A percentile compares a stretch with the other conserved stretches of the same genome.
Evolutionary conservation across 2,113 vertebrate species (phyloP).

Genomic region (Coryphaenoides rupestris): DNA sequence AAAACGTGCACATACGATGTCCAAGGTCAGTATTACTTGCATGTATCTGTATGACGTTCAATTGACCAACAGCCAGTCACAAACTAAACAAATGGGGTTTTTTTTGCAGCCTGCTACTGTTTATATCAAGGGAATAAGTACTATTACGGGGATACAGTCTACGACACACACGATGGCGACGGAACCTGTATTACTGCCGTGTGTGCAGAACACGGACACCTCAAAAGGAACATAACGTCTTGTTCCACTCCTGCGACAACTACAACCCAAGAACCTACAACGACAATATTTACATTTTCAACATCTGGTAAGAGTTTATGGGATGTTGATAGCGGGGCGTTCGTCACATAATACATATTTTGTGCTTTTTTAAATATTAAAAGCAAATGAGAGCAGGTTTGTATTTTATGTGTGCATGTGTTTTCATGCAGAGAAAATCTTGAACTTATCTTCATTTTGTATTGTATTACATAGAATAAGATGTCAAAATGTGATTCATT

Average conservation of each 20-base stretch:
- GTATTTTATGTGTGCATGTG: not conserved
- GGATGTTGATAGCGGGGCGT: no score
- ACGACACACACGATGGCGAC: constrained; percentile 76
- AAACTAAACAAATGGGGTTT: not conserved
- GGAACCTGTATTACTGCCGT: constrained; percentile 74
- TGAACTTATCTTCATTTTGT: not conserved
- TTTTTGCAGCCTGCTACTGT: constrained; percentile 76
- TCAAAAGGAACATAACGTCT: constrained; percentile 26
- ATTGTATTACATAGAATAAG: not conserved
- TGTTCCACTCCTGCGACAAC: constrained; percentile 27
- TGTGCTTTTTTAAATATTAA: no score
- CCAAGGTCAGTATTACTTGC: constrained; percentile 30
- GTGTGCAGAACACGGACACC: constrained; percentile 72
- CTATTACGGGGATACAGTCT: constrained; percentile 61
- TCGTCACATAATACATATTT: no score
- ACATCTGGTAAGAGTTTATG: constrained; percentile 38
- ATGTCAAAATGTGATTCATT: not conserved
- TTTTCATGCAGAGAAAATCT: no score
- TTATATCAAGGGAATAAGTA: constrained; percentile 62
- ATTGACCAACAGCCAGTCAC: not conserved
- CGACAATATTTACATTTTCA: constrained; percentile 23
- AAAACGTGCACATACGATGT: constrained; percentile 22
- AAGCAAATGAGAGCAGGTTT: no score
- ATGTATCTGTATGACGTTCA: no score
- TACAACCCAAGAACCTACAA: constrained; percentile 12